These are phyloP conservation scores for Opisthograptis luteolata DNA, from an alignment of 2,888 invertebrate species.

Conservation along the genomic window DNA sequence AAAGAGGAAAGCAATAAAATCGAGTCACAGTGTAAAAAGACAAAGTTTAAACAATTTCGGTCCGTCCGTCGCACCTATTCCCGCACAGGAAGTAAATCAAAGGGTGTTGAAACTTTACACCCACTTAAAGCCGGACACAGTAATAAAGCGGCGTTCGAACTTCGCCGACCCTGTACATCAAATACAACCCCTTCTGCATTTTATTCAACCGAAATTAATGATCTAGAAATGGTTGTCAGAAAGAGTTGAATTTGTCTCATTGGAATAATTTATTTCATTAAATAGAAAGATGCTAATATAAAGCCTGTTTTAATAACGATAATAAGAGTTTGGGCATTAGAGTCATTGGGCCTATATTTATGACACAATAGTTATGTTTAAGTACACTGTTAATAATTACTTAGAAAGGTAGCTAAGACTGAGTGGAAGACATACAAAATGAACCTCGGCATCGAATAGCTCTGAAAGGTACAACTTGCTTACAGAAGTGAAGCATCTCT, in stretches of 20 bases:
- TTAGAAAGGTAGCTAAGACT: not conserved
- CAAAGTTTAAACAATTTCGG: slow-evolving; percentile 69
- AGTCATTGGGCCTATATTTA: too few species aligned
- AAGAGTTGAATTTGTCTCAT: slow-evolving; percentile 3
- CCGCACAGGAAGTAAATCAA: slow-evolving; percentile 78
- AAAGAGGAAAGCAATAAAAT: slow-evolving; percentile 54
- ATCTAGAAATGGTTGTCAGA: slow-evolving; percentile 58
- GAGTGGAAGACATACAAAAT: slow-evolving; percentile 58
- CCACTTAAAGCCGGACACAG: slow-evolving; percentile 85
- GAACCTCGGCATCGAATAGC: slow-evolving; percentile 47
- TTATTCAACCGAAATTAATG: slow-evolving; percentile 76
- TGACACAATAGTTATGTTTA: too few species aligned
- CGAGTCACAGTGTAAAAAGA: slow-evolving; percentile 57
- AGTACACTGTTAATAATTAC: too few species aligned
- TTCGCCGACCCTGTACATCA: slow-evolving; percentile 81
- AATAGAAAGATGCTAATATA: too few species aligned
- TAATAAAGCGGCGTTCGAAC: slow-evolving; percentile 84
- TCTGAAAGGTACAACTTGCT: slow-evolving; percentile 50
- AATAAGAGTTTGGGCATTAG: not conserved
- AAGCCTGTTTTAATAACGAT: too few species aligned
- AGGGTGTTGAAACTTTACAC: slow-evolving; percentile 85
- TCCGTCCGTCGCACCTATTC: slow-evolving; percentile 69
- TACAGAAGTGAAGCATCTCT: slow-evolving; percentile 43
- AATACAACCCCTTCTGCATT: slow-evolving; percentile 77
- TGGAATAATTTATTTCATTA: slow-evolving; percentile 22